A percentile compares a stretch with the other conserved stretches of the same genome.
phyloP scores from a whole-genome alignment of 2,888 invertebrate genomes.

The Cyaniris semiargus region DNA sequence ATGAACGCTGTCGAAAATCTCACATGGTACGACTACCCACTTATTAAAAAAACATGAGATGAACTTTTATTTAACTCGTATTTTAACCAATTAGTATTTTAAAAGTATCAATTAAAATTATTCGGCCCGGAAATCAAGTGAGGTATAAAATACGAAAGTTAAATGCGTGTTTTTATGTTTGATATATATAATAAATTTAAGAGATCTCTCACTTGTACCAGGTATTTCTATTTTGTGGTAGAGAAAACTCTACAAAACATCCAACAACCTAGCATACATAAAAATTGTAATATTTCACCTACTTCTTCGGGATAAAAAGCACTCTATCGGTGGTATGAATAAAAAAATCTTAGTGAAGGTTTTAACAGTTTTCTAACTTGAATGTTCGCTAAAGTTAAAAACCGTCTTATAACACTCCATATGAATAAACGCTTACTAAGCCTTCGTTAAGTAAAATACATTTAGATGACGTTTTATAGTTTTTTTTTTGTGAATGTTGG shows the following conservation, averaged over 20 bases:
- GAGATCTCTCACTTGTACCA: background rate
- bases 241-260: background rate
- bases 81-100: conserved; percentile 14
- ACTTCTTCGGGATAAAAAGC: background rate
- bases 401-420: no score
- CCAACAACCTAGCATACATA: no score
- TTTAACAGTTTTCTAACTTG: no score
- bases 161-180: background rate
- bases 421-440: no score
- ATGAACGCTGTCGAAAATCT: conserved; percentile 1
- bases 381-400: no score
- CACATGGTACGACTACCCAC: background rate
- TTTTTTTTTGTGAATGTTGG: no score
- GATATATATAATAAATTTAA: background rate
- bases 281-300: background rate
- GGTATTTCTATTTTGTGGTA: background rate
- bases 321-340: no score
- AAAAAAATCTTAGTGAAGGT: no score
- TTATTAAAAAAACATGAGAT: conserved; percentile 9
- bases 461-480: no score
- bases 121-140: conserved; percentile 29
- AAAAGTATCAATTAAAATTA: conserved; percentile 3
- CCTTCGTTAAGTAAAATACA: no score
- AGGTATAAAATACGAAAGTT: conserved; percentile 30
- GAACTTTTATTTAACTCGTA: conserved; percentile 16